Evolutionary conservation across 2,888 invertebrate genomes (phyloP).

Genomic region (Miltochrista miniata): DNA sequence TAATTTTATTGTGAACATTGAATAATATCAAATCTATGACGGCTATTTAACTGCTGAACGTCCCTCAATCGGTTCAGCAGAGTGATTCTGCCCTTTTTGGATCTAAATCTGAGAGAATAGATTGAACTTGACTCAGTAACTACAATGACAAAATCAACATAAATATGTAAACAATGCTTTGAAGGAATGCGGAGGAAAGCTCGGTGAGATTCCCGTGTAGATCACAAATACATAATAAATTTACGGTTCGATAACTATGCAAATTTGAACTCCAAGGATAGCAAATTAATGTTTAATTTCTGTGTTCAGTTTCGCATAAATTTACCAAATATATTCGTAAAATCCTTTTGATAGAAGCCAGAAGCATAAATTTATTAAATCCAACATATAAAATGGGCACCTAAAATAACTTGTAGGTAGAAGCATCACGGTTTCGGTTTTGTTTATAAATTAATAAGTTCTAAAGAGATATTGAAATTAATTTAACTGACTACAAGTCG

Average conservation of each 20-base stretch:
- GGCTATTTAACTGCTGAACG: too few relatives aligned
- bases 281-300: slow-evolving; percentile 74
- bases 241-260: slow-evolving; percentile 71
- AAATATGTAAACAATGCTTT: slow-evolving; percentile 27
- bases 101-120: too few relatives aligned
- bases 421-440: slow-evolving; percentile 2
- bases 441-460: slow-evolving; percentile 38
- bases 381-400: slow-evolving; percentile 43
- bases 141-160: slow-evolving; percentile 24
- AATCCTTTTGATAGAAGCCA: slow-evolving; percentile 56
- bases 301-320: slow-evolving; percentile 71
- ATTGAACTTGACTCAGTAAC: too few relatives aligned
- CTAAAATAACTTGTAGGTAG: slow-evolving; percentile 36
- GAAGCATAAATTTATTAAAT: slow-evolving; percentile 53
- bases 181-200: slow-evolving; percentile 14
- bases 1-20: too few relatives aligned
- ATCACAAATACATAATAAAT: slow-evolving; percentile 63
- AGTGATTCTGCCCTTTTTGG: too few relatives aligned
- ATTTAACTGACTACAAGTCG: slow-evolving; percentile 41
- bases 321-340: slow-evolving; percentile 64
- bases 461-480: slow-evolving; percentile 45
- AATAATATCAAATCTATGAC: too few relatives aligned
- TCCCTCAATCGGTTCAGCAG: too few relatives aligned
- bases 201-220: slow-evolving; percentile 35
- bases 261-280: slow-evolving; percentile 65